Evolutionary conservation across 1,140 invertebrate species (phyloP).

Genomic region (Achroia grisella): DNA sequence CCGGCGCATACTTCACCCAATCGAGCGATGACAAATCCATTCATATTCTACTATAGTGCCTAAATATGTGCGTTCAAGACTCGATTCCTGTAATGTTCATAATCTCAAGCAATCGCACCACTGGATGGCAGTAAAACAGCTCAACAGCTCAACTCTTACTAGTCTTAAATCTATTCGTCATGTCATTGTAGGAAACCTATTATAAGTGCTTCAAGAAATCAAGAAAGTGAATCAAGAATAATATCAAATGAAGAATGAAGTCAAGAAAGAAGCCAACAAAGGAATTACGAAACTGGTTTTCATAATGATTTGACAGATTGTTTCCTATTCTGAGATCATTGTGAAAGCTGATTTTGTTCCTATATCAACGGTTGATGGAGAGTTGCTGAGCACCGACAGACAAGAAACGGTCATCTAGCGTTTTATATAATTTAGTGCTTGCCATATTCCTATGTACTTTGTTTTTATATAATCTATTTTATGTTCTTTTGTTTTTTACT

Average conservation of each 20-base stretch:
- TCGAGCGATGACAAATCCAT: constrained; percentile 68
- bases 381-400: neutral
- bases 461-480: no score
- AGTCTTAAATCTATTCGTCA: no score
- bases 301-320: constrained; percentile 93
- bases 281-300: constrained; percentile 89
- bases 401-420: neutral
- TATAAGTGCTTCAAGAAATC: neutral
- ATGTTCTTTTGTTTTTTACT: no score
- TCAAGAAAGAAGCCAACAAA: constrained; percentile 32
- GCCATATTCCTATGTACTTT: no score
- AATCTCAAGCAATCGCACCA: neutral
- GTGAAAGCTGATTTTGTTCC: constrained; percentile 94
- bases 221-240: constrained; percentile 20
- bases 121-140: no score
- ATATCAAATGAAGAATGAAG: constrained; percentile 3
- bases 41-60: constrained; percentile 49
- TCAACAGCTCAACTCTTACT: neutral
- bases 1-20: constrained; percentile 60
- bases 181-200: no score
- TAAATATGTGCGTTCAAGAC: constrained; percentile 33
- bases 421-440: no score
- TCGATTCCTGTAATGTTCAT: constrained; percentile 25
- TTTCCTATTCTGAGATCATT: constrained; percentile 92
- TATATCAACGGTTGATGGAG: constrained; percentile 28